A percentile compares a stretch with the other conserved stretches of the same genome.
These are phyloP conservation scores for Leptinotarsa rubiginosa DNA, from an alignment of 2,888 invertebrate genomes.

Conservation along the genomic window DNA sequence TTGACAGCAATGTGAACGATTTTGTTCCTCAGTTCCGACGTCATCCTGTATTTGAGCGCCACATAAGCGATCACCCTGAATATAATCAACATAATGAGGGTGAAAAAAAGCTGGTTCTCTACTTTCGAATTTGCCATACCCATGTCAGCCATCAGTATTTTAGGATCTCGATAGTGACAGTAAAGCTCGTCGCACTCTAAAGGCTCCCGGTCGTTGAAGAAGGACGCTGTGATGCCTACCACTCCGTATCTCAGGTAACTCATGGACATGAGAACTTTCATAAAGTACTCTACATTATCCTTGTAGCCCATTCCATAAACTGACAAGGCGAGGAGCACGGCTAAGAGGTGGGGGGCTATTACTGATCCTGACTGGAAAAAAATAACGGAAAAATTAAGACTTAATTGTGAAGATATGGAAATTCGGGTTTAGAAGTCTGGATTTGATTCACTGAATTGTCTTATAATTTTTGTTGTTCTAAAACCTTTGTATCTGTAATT, in stretches of 20 bases:
- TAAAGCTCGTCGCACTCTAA: constrained; percentile 75
- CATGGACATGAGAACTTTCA: constrained; percentile 70
- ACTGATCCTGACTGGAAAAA: constrained; percentile 73
- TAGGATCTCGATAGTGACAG: constrained; percentile 66
- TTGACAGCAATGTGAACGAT: constrained; percentile 70
- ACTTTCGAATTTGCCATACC: constrained; percentile 69
- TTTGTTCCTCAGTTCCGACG: constrained; percentile 70
- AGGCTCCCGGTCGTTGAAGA: constrained; percentile 71
- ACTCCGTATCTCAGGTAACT: constrained; percentile 79
- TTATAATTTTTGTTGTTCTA: too few species aligned
- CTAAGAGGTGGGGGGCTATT: constrained; percentile 70
- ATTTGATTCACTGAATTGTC: too few species aligned
- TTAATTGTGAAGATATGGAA: background rate
- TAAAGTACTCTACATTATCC: constrained; percentile 68
- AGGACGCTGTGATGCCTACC: constrained; percentile 70
- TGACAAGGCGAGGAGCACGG: constrained; percentile 71
- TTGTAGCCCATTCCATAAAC: constrained; percentile 76
- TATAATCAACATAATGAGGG: constrained; percentile 69
- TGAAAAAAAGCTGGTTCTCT: constrained; percentile 70
- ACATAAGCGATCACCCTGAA: constrained; percentile 70
- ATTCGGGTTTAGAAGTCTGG: too few species aligned
- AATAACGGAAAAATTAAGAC: background rate
- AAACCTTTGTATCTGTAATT: too few species aligned
- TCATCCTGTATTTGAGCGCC: constrained; percentile 71
- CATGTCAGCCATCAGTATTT: constrained; percentile 72